Evolutionary conservation across 2,797 vertebrate genomes (phyloP), one percentile per base, ranked within the genome.

Genomic region (Chromobotia macracanthus): DNA sequence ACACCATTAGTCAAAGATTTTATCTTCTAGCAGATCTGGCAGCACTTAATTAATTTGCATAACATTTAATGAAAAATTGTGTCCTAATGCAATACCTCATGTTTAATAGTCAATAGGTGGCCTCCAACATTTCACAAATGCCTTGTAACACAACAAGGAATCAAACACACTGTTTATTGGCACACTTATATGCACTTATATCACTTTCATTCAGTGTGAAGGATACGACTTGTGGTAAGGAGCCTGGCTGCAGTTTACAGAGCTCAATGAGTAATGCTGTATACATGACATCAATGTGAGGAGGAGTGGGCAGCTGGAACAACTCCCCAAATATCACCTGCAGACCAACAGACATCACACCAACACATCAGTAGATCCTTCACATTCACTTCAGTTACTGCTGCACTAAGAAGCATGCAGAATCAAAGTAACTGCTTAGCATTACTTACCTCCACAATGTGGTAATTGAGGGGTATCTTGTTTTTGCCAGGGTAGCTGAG

Each of bases 211-310:
- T 19, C 31, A 1, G 4, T 18, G 68, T 51, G 2, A 50, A 71
- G 95, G 97, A 99, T 99, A 99, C 98, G 11, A 99, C 98, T 95
- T 99, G 97, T 1, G 98, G 98, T 80, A 99, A 89, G 3, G 97
- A 99, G 7, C 97, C 97, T 0, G 98, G 98, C 87, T 99, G 98
- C 84, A 99, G 95, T 78, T 98, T 99, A 89, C 98, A 99, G 63
- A 99, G 95, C 80, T 99, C 98, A 58, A 99, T 99, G 31, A 99
- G 95, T 80, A 99, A 93, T 0, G 97, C 94, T 1, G 97, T 99
- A 86, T 99, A 99, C 96, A 96, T 95, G 77, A 99, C 96, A 38
- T 99, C 96, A 0, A 99, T 94, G 84, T 99, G 95, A 18, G 96
- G 97, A 0, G 97, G 94, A 28, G 82, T 25, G 0, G 98, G 97